Evolutionary conservation across 2,797 vertebrate genomes (phyloP).

Genomic region (Austrolebias charrua): DNA sequence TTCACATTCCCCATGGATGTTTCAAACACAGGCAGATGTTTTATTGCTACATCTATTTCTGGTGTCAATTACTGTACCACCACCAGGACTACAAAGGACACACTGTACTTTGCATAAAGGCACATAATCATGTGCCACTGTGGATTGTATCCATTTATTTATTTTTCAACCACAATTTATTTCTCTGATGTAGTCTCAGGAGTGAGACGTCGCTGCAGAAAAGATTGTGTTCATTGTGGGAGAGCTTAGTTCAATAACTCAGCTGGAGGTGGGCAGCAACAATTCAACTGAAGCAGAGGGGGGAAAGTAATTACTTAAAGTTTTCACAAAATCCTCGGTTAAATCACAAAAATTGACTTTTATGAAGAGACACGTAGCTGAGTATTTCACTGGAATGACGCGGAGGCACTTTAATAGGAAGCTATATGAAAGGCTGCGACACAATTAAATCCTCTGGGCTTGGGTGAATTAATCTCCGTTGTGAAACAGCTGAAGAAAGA

Average conservation of each 20-base stretch:
- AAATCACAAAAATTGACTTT: slow-evolving; percentile 81
- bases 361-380: slow-evolving; percentile 64
- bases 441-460: slow-evolving; percentile 73
- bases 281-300: slow-evolving; percentile 68
- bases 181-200: slow-evolving; percentile 32
- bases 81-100: slow-evolving; percentile 15
- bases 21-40: slow-evolving; percentile 72
- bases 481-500: slow-evolving; percentile 59
- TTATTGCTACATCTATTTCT: slow-evolving; percentile 45
- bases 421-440: slow-evolving; percentile 67
- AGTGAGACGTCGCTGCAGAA: slow-evolving; percentile 20
- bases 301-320: slow-evolving; percentile 74
- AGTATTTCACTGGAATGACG: slow-evolving; percentile 53
- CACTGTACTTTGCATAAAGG: slow-evolving; percentile 20
- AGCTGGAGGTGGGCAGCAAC: slow-evolving; percentile 59
- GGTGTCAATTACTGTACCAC: slow-evolving; percentile 29
- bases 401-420: slow-evolving; percentile 74
- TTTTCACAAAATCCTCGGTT: slow-evolving; percentile 62
- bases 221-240: slow-evolving; percentile 37
- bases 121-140: slow-evolving; percentile 1
- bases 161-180: slow-evolving; percentile 25
- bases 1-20: slow-evolving; percentile 59
- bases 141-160: background rate
- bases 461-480: slow-evolving; percentile 72
- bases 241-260: slow-evolving; percentile 68